Evolutionary conservation across 2,888 invertebrate species (phyloP).

Genomic region (Yponomeuta plumbellus): DNA sequence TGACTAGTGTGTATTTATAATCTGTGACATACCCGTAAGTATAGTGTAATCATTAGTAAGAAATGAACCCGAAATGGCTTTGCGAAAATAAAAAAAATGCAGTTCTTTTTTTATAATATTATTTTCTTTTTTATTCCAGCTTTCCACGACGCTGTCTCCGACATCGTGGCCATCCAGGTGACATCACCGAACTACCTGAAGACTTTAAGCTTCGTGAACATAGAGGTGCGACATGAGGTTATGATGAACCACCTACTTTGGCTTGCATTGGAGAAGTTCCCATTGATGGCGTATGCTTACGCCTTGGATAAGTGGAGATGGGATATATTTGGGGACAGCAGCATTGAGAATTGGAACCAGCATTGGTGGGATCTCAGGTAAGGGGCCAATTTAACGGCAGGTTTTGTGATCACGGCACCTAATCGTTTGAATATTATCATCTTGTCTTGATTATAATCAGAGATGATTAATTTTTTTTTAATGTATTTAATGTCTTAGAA

Average conservation of each 20-base stretch:
- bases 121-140: conserved; percentile 44
- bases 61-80: too few species aligned
- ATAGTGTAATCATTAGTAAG: too few species aligned
- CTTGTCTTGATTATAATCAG: too few species aligned
- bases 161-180: conserved; percentile 77
- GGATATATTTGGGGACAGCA: conserved; percentile 58
- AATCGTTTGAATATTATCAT: too few species aligned
- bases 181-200: conserved; percentile 69
- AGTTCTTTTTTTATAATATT: background rate
- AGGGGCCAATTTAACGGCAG: background rate
- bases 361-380: conserved; percentile 70
- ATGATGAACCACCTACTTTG: conserved; percentile 60
- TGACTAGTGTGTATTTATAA: too few species aligned
- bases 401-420: background rate
- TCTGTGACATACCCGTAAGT: too few species aligned
- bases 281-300: conserved; percentile 63
- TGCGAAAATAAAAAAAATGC: too few species aligned
- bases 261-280: conserved; percentile 63
- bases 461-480: too few species aligned
- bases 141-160: conserved; percentile 80
- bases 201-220: conserved; percentile 55
- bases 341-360: conserved; percentile 55
- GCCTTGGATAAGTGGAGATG: conserved; percentile 66
- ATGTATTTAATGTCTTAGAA: too few species aligned
- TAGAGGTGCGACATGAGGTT: conserved; percentile 49